Conservation (phyloP, 2,797 vertebrate genomes). For the Etheostoma nigrum region DNA sequence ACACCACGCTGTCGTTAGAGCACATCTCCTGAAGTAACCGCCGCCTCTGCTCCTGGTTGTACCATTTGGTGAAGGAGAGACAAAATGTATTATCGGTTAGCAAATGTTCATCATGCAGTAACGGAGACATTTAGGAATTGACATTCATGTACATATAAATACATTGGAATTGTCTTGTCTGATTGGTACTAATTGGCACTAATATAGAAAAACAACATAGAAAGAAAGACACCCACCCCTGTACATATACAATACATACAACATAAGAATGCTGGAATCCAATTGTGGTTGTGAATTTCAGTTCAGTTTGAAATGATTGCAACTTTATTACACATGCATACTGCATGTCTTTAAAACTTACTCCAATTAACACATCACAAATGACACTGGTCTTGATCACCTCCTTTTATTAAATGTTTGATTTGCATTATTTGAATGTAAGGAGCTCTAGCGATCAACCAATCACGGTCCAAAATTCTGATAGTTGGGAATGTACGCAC, state of each 20-base stretch:
- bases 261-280: neutral
- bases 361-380: neutral
- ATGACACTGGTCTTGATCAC: neutral
- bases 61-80: constrained; percentile 42
- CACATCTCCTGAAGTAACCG: constrained; percentile 88
- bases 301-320: neutral
- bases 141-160: neutral
- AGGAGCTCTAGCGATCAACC: too few species aligned
- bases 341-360: neutral
- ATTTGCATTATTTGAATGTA: neutral
- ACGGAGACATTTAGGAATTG: neutral
- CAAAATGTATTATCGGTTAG: neutral
- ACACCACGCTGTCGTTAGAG: constrained; percentile 88
- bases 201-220: neutral
- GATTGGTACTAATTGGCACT: too few species aligned
- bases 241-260: neutral
- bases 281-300: neutral
- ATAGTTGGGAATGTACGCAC: too few species aligned
- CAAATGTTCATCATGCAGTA: neutral
- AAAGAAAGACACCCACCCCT: neutral
- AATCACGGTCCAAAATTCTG: too few species aligned
- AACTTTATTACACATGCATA: neutral
- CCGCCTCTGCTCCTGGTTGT: constrained; percentile 87
- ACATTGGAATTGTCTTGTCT: neutral
- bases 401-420: neutral